Evolutionary conservation across 2,113 vertebrate genomes (phyloP).

Genomic region (Vimba vimba): DNA sequence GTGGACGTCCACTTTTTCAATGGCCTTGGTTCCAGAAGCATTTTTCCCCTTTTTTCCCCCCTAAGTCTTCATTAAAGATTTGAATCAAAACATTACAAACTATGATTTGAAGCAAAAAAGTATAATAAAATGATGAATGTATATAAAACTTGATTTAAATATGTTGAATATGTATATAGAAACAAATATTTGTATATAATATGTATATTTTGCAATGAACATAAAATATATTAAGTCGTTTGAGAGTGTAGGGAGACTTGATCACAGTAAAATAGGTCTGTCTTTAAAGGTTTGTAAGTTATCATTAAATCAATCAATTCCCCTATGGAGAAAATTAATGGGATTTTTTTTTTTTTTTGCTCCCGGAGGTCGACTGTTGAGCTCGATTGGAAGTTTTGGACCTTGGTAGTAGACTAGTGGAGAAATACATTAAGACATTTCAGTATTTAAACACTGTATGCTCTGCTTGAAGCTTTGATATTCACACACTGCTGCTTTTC

Average conservation of each 20-base stretch:
- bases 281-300: background rate
- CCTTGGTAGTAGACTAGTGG: background rate
- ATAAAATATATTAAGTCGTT: background rate
- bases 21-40: background rate
- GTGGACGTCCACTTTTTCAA: background rate
- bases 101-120: background rate
- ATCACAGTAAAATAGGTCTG: background rate
- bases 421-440: background rate
- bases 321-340: background rate
- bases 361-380: background rate
- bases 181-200: too few relatives aligned
- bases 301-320: background rate
- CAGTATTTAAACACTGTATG: background rate
- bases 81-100: background rate
- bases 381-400: background rate
- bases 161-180: background rate
- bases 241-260: background rate
- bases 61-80: too few relatives aligned
- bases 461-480: slow-evolving; percentile 11
- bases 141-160: background rate
- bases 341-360: background rate
- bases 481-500: slow-evolving; percentile 22
- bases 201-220: too few relatives aligned
- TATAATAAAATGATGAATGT: background rate
- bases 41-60: too few relatives aligned